Evolutionary conservation across 2,797 vertebrate species (phyloP), one percentile per base, ranked within the genome.

Genomic region (Anisognathus igniventris): DNA sequence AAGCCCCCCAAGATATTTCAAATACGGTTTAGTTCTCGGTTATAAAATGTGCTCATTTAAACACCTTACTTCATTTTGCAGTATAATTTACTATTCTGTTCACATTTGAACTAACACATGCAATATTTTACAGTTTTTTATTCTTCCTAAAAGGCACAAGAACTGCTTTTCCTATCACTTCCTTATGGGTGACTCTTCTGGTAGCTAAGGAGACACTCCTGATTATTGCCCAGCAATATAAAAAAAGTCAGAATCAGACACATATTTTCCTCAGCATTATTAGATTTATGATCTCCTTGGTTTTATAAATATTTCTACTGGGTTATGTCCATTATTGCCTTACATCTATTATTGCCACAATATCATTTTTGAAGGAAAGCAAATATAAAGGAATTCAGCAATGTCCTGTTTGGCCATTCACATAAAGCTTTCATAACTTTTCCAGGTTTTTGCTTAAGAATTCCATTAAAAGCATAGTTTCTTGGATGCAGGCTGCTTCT

Each of bases 251-350:
- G 61, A 95, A 67, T 89, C 28, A 71, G 33, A 77, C 3, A 40
- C 22, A 42, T 57, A 31, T 71, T 83, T 93, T 88, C 57, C 62
- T 81, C 60, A 51, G 2, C 21, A 66, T 70, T 76, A 73, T 79
- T 84, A 84, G 37, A 89, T 89, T 82, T 79, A 85, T 65, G 23
- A 73, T 48, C 6, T 74, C 17, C 24, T 66, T 84, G 45, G 23
- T 44, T 89, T 61, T 86, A 60, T 76, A 78, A 76, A 47, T 91
- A 85, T 77, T 89, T 89, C 64, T 92, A 17, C 61, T 85, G 62
- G 39, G 33, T 77, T 93, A 39, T 71, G 64, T 37, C 60, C 56
- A 66, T 58, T 90, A 84, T 83, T 88, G 37, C 31, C 20, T 72
- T 78, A 70, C 25, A 70, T 45, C 45, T 86, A 14, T 83, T 88